Conservation (phyloP, 2,113 vertebrate genomes). For the Anhinga rufa region DNA sequence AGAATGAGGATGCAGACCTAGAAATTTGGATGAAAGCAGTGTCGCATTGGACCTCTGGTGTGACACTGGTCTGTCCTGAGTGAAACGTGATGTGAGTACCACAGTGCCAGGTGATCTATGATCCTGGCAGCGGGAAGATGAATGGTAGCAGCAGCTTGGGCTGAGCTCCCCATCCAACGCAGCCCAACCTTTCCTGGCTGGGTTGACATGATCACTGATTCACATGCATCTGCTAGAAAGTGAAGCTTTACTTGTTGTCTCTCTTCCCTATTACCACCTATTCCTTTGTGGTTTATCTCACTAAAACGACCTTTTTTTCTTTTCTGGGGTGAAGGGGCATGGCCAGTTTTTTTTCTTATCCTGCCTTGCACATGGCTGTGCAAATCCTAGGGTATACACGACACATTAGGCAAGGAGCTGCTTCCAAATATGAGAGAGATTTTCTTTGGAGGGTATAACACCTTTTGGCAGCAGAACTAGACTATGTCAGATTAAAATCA, state of each 20-base stretch:
- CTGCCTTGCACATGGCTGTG: background rate
- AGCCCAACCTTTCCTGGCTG: background rate
- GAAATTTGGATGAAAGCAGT: background rate
- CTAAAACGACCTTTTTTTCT: background rate
- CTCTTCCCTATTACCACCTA: background rate
- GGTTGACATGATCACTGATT: background rate
- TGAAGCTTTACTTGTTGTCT: background rate
- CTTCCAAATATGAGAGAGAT: background rate
- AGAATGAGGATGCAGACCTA: background rate
- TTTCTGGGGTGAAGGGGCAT: background rate
- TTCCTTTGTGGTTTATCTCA: background rate
- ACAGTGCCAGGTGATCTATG: background rate
- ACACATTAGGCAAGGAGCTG: background rate
- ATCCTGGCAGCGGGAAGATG: background rate
- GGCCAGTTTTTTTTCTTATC: background rate
- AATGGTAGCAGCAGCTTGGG: background rate
- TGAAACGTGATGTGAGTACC: background rate
- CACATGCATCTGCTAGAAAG: background rate
- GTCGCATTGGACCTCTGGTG: background rate
- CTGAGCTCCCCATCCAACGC: background rate
- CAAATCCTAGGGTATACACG: background rate
- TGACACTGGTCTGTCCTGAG: background rate
- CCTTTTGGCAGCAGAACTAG: background rate
- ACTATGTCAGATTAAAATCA: background rate
- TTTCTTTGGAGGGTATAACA: background rate